These are phyloP conservation scores for Synergus laeviventris DNA, from an alignment of 2,888 invertebrate species.

Conservation along the genomic window DNA sequence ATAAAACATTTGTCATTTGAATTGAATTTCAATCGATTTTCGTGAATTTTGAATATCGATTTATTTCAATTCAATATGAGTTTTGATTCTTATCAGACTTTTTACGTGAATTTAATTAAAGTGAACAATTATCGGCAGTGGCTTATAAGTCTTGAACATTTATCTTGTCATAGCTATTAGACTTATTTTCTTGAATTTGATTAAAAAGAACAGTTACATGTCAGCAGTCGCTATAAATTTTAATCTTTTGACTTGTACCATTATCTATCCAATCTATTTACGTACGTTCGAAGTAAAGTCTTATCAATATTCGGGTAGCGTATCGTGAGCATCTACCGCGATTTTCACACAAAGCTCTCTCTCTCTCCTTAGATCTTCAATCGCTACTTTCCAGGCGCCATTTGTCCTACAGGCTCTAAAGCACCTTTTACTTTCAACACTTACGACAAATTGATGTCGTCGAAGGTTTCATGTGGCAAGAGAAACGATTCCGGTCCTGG, in stretches of 20 bases:
- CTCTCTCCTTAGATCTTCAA: background rate
- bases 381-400: background rate
- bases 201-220: background rate
- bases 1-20: background rate
- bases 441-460: slow-evolving; percentile 9
- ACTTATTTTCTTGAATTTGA: background rate
- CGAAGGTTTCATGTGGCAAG: background rate
- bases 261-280: background rate
- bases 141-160: background rate
- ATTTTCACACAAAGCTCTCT: slow-evolving; percentile 11
- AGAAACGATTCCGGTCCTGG: background rate
- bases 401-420: background rate
- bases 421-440: slow-evolving; percentile 11
- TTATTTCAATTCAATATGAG: background rate
- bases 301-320: background rate
- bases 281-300: background rate
- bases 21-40: background rate
- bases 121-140: too few species aligned
- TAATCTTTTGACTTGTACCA: background rate
- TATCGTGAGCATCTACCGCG: background rate
- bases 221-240: background rate
- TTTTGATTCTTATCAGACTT: too few species aligned
- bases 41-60: background rate
- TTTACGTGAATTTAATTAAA: too few species aligned
- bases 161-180: background rate